Evolutionary conservation across 37 sponge, comb jelly and placozoan genomes (phyloP).

Genomic region (Spongia lamella): DNA sequence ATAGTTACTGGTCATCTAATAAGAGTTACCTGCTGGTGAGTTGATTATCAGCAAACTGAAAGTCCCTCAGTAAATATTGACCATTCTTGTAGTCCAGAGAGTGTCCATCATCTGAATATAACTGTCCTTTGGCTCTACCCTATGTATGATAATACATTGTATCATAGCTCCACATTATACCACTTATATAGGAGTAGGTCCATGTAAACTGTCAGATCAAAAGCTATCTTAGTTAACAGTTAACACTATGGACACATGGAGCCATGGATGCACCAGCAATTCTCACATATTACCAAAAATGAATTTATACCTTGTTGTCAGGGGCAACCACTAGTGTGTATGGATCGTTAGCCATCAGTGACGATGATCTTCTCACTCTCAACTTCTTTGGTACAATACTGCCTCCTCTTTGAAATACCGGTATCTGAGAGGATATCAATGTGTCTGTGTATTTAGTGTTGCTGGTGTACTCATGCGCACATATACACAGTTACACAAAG

Average conservation of each 20-base stretch:
- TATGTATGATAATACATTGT: no score
- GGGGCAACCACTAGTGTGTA: constrained; percentile 90
- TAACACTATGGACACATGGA: no score
- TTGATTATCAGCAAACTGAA: constrained; percentile 50
- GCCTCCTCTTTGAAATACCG: constrained; percentile 86
- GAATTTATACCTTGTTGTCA: constrained; percentile 72
- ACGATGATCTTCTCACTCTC: constrained; percentile 84
- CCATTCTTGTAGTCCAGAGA: constrained; percentile 78
- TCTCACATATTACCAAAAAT: no score
- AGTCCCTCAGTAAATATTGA: constrained; percentile 59
- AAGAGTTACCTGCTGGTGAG: constrained; percentile 66
- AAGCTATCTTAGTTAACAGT: no score
- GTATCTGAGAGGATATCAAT: constrained; percentile 69
- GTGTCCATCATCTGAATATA: constrained; percentile 92
- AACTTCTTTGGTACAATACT: constrained; percentile 87
- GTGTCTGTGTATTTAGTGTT: no score
- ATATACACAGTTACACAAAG: background rate
- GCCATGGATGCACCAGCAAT: no score
- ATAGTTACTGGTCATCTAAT: no score
- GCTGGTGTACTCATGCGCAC: background rate
- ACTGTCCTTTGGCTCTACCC: constrained; percentile 75
- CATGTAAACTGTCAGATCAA: no score
- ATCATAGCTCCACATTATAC: no score
- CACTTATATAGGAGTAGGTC: no score
- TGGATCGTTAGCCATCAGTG: constrained; percentile 84